phyloP scores from a whole-genome alignment of 2,113 vertebrate species.

The Sclerurus mexicanus region DNA sequence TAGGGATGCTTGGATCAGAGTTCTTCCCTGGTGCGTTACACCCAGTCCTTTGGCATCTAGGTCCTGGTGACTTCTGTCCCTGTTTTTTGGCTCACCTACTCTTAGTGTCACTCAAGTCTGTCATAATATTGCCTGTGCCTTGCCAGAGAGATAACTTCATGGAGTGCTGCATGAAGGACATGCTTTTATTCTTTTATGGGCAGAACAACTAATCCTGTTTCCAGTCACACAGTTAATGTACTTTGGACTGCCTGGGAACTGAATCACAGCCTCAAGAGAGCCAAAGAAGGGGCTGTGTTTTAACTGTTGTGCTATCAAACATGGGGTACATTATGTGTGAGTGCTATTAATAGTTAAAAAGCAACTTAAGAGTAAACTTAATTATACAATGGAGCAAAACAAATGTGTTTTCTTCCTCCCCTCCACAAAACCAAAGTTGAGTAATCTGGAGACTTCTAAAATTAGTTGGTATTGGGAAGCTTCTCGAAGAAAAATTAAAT shows the following conservation, averaged over 20 bases:
- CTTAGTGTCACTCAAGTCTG: not conserved
- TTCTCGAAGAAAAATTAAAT: not conserved
- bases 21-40: not conserved
- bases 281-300: not conserved
- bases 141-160: not conserved
- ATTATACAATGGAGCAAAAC: not conserved
- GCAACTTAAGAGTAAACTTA: not conserved
- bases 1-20: not conserved
- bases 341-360: not conserved
- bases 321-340: not conserved
- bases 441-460: not conserved
- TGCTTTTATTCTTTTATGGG: not conserved
- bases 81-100: not conserved
- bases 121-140: not conserved
- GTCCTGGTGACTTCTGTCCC: not conserved
- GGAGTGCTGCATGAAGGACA: not conserved
- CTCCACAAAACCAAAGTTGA: not conserved
- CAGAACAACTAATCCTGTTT: conserved; percentile 17
- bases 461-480: not conserved
- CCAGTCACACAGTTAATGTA: not conserved
- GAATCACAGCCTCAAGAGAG: not conserved
- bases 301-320: not conserved
- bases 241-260: not conserved
- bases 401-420: not conserved
- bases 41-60: not conserved